phyloP scores from a whole-genome alignment of 2,797 vertebrate genomes.

The Zonotrichia albicollis region DNA sequence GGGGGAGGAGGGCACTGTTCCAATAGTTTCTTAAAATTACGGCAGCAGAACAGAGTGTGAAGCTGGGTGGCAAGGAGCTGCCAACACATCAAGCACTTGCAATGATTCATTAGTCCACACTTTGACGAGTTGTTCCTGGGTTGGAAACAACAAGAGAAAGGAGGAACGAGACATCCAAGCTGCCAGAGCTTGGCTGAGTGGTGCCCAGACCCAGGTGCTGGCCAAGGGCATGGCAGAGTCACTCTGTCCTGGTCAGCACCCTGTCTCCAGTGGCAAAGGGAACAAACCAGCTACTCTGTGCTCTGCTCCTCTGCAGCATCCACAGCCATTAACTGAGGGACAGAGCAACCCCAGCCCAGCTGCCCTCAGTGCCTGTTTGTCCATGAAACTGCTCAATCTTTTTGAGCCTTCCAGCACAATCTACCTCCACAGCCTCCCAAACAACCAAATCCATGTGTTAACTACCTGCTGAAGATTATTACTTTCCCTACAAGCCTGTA shows the following conservation, averaged over 20 bases:
- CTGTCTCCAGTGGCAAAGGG: not conserved
- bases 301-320: not conserved
- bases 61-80: constrained; percentile 61
- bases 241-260: not conserved
- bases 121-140: constrained; percentile 21
- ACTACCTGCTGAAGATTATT: not conserved
- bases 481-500: not conserved
- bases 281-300: not conserved
- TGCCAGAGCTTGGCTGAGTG: not conserved
- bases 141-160: not conserved
- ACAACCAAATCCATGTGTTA: not conserved
- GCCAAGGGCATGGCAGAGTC: not conserved
- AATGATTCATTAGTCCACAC: constrained; percentile 67
- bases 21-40: constrained; percentile 60
- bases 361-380: not conserved
- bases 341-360: not conserved
- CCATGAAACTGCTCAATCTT: not conserved
- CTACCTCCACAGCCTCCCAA: not conserved
- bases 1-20: constrained; percentile 24
- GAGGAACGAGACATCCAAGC: constrained; percentile 14
- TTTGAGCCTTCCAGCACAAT: not conserved
- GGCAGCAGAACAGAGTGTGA: constrained; percentile 66
- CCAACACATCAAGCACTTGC: constrained; percentile 58
- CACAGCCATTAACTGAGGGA: not conserved
- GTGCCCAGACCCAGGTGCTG: not conserved